Evolutionary conservation across 53 echinoderm and acorn worm genomes (phyloP).

Genomic region (Astropecten irregularis): DNA sequence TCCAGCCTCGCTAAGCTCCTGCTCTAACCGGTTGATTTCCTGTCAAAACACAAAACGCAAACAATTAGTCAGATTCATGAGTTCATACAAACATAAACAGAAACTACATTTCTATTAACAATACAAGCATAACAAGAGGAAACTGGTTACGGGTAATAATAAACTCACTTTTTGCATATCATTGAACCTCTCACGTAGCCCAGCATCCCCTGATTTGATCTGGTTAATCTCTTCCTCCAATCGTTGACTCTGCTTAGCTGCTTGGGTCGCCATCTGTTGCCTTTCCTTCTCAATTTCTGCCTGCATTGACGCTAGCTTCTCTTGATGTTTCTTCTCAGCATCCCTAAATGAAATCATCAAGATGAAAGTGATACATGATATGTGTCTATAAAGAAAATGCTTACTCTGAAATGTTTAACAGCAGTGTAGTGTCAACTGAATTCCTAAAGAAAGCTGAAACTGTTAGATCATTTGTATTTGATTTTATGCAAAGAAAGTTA

Average conservation of each 20-base stretch:
- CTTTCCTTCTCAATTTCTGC: conserved; percentile 85
- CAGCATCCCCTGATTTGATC: conserved; percentile 69
- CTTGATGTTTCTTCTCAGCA: conserved; percentile 80
- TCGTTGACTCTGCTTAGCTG: conserved; percentile 71
- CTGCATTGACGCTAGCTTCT: conserved; percentile 71
- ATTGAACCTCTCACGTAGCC: conserved; percentile 51
- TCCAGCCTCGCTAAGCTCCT: conserved; percentile 77
- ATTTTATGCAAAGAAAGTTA: no score
- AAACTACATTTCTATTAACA: no score
- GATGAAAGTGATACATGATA: not conserved
- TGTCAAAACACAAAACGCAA: conserved; percentile 13
- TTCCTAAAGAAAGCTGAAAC: no score
- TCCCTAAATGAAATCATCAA: conserved; percentile 47
- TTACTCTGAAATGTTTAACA: no score
- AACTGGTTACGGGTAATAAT: no score
- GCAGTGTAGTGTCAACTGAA: no score
- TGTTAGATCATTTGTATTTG: no score
- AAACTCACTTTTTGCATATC: conserved; percentile 69
- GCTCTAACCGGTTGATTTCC: conserved; percentile 83
- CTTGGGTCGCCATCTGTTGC: conserved; percentile 82
- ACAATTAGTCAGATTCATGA: not conserved
- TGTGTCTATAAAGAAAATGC: no score
- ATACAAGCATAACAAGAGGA: no score
- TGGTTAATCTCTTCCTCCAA: conserved; percentile 83
- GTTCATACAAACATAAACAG: no score